Conservation (phyloP, 53 echinoderm and acorn worm species). For the Actinopyga echinites region DNA sequence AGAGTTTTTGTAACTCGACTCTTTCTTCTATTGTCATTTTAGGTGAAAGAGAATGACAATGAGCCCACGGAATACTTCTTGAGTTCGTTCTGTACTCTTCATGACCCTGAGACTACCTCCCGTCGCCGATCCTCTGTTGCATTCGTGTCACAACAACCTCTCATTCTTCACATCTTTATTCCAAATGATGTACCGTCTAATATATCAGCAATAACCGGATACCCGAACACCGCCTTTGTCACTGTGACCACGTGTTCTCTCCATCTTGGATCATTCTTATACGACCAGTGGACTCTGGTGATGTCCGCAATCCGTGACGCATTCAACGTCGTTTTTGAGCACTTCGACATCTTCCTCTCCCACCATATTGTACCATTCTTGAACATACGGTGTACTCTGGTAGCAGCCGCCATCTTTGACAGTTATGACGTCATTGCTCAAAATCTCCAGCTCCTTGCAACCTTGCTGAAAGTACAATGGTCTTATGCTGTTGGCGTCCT, state of each 20-base stretch:
- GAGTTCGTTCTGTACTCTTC: background rate
- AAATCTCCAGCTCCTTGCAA: background rate
- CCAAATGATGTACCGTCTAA: background rate
- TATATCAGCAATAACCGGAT: no score
- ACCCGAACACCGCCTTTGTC: no score
- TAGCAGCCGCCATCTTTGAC: background rate
- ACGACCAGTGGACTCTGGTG: background rate
- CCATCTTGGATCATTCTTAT: no score
- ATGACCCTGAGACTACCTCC: background rate
- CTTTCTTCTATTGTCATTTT: background rate
- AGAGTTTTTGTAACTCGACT: no score
- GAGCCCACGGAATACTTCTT: background rate
- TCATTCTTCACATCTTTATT: background rate
- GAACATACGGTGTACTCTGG: background rate
- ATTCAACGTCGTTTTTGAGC: no score
- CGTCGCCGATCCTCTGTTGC: background rate
- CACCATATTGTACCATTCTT: background rate
- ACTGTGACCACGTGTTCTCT: no score
- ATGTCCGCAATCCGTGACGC: background rate
- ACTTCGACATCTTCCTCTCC: no score
- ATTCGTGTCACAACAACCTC: background rate
- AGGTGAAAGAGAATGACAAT: background rate
- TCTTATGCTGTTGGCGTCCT: background rate
- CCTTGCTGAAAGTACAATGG: background rate
- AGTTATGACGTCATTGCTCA: background rate